These are phyloP conservation scores for Megaustenia siamemsis DNA, from an alignment of 2,888 invertebrate species.

Conservation along the genomic window DNA sequence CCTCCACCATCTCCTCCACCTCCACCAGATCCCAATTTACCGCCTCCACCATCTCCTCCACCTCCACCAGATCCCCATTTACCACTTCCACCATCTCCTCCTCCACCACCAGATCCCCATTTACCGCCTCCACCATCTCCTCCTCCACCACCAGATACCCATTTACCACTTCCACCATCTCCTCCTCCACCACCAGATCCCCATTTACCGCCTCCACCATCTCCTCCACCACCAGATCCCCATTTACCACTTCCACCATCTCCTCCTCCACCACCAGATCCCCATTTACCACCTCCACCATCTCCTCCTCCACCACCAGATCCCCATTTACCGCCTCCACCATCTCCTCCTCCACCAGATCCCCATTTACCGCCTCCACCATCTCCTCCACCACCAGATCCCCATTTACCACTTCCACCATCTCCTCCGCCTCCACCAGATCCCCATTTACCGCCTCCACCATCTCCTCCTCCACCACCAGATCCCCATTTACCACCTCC, in stretches of 20 bases:
- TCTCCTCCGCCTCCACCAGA: not conserved
- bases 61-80: too few relatives aligned
- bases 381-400: not conserved
- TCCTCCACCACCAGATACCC: not conserved
- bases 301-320: not conserved
- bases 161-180: not conserved
- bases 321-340: slow-evolving; percentile 4
- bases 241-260: not conserved
- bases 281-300: not conserved
- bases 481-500: not conserved
- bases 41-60: not conserved
- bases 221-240: not conserved
- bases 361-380: not conserved
- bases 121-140: not conserved
- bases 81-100: not conserved
- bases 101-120: not conserved
- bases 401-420: not conserved
- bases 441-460: not conserved
- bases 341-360: not conserved
- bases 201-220: not conserved
- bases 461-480: not conserved
- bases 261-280: not conserved
- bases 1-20: too few relatives aligned
- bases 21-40: not conserved
- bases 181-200: too few relatives aligned